Evolutionary conservation across 2,888 invertebrate genomes (phyloP).

Genomic region (Fabriciana adippe): DNA sequence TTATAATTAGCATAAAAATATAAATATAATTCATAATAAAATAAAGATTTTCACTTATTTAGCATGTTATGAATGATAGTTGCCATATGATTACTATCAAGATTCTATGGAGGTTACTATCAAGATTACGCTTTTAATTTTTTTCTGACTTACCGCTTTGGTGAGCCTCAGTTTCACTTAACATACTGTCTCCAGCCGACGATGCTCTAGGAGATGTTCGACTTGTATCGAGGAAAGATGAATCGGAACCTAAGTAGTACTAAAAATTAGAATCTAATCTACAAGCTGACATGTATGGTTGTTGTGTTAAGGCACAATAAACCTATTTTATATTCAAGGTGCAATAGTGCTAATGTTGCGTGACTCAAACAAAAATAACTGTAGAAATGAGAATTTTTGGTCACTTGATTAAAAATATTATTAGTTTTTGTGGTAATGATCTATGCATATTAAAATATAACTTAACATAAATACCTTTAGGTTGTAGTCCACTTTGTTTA

Average conservation of each 20-base stretch:
- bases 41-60: background rate
- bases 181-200: constrained; percentile 73
- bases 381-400: constrained; percentile 4
- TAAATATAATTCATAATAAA: background rate
- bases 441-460: background rate
- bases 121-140: background rate
- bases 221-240: constrained; percentile 75
- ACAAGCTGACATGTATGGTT: constrained; percentile 16
- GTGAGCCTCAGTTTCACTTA: constrained; percentile 77
- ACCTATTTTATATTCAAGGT: constrained; percentile 4
- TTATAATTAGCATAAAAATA: constrained; percentile 11
- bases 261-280: constrained; percentile 15
- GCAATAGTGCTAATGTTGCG: constrained; percentile 7
- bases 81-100: no score
- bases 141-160: constrained; percentile 71
- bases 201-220: constrained; percentile 76
- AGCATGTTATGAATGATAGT: background rate
- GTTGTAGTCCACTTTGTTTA: constrained; percentile 72
- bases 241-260: constrained; percentile 67
- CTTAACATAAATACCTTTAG: constrained; percentile 61
- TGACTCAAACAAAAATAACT: constrained; percentile 1
- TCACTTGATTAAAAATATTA: background rate
- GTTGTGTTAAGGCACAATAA: background rate
- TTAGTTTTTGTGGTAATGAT: no score
- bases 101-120: background rate